Percentiles rank a stretch among this genome's conserved stretches.
phyloP scores from a whole-genome alignment of 2,888 invertebrate genomes.

The Macrosiphum euphorbiae region DNA sequence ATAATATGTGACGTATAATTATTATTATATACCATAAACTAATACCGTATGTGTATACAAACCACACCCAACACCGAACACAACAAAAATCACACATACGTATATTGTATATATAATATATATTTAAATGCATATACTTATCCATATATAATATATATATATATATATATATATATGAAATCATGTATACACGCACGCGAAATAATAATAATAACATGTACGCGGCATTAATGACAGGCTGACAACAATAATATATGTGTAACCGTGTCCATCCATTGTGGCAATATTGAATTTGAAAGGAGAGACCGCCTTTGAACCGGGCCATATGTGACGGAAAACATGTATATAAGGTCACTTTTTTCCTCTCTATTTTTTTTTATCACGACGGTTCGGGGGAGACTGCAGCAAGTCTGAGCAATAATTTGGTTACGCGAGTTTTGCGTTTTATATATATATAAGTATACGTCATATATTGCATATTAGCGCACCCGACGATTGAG shows the following conservation, averaged over 20 bases:
- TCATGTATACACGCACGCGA: background rate
- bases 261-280: slow-evolving; percentile 49
- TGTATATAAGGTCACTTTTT: slow-evolving; percentile 59
- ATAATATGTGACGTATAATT: background rate
- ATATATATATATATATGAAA: too few species aligned
- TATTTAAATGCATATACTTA: background rate
- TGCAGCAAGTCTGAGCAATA: background rate
- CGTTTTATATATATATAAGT: background rate
- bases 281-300: slow-evolving; percentile 63
- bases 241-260: slow-evolving; percentile 57
- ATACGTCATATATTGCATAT: background rate
- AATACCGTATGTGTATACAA: background rate
- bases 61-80: background rate
- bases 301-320: slow-evolving; percentile 62
- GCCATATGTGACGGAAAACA: slow-evolving; percentile 63
- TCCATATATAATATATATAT: background rate
- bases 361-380: background rate
- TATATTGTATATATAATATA: background rate
- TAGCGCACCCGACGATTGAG: background rate
- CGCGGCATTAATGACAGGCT: slow-evolving; percentile 55
- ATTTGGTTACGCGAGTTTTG: slow-evolving; percentile 19
- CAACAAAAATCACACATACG: background rate
- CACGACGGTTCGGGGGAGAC: background rate
- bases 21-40: background rate
- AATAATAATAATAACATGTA: slow-evolving; percentile 44